phyloP scores from a whole-genome alignment of 1,140 invertebrate species.

The Semibalanus balanoides region DNA sequence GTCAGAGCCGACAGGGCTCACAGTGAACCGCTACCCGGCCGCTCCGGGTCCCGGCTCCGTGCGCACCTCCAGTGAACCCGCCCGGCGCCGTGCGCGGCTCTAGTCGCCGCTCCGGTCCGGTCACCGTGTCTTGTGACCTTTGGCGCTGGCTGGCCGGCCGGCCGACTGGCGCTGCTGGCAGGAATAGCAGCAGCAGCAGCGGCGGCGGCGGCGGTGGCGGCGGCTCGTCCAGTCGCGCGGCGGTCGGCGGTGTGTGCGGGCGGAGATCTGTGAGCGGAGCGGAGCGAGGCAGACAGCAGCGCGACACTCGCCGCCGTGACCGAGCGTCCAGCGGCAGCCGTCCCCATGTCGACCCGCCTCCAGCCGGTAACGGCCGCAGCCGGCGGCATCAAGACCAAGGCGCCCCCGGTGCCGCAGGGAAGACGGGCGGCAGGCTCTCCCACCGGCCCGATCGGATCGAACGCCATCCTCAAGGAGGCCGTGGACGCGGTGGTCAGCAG shows the following conservation, averaged over 20 bases:
- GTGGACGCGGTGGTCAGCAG: conserved; percentile 62
- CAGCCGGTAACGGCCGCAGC: background rate
- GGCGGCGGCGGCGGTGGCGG: too few relatives aligned
- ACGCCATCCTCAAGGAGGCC: conserved; percentile 55
- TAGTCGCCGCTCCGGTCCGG: background rate
- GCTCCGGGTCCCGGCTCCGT: background rate
- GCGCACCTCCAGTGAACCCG: background rate
- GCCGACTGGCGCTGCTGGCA: too few relatives aligned
- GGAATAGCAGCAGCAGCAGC: background rate
- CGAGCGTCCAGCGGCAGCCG: too few relatives aligned
- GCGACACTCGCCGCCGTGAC: background rate
- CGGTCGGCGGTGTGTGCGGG: too few relatives aligned
- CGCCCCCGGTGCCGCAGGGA: background rate
- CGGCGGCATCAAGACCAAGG: background rate
- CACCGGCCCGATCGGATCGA: conserved; percentile 25
- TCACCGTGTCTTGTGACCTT: background rate
- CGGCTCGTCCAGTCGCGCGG: too few relatives aligned
- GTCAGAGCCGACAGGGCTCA: too few relatives aligned
- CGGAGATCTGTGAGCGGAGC: too few relatives aligned
- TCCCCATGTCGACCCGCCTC: background rate
- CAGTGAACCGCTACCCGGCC: too few relatives aligned
- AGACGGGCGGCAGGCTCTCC: background rate
- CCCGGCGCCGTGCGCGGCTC: background rate
- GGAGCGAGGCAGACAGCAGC: background rate
- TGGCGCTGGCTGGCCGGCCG: background rate